Base-by-base conservation (phyloP, 2,797 vertebrate species). In the Pseudopleuronectes americanus region DNA sequence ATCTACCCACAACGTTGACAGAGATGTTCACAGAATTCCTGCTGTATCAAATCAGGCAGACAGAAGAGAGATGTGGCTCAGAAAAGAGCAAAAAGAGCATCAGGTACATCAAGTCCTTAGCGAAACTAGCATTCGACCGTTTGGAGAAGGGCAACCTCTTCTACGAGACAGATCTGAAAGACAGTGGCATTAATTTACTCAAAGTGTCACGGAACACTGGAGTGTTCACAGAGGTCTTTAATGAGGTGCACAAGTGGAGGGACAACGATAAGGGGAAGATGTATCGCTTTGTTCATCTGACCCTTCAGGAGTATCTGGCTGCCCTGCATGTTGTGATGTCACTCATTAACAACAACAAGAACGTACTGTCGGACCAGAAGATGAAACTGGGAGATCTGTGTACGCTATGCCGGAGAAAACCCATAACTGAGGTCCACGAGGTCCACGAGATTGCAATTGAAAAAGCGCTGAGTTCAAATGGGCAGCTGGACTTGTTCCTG, bases 101-200 rank as follows among this genome's bases (percentile, higher is more conserved):
- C 23, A 7, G 9, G 38, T 59, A 59, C 57, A 59, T 45, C 3
- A 6, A 59, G 57, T 21, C 57, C 3, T 45, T 59, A 5, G 38
- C 57, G 6, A 59, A 59, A 19, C 57, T 59, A 10, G 57, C 57
- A 1, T 59, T 59, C 23, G 3, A 24, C 22, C 41, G 26, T 4
- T 21, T 59, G 41, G 16, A 59, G 8, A 7, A 26, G 4, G 21
- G 23, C 2, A 45, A 59, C 57, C 21, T 87, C 64, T 91, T 90
- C 74, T 84, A 89, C 10, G 68, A 87, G 23, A 74, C 76, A 53
- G 88, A 91, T 56, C 73, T 91, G 12, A n/a, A 71, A 52, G 22
- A 63, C 3, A 78, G 53, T 43, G 63, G 62, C 4, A 64, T 90
- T 8, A 43, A 88, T 10, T 16, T 8, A 14, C 13, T 1, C 57